Conservation (phyloP, 2,888 invertebrate genomes). For the Tachina fera region DNA sequence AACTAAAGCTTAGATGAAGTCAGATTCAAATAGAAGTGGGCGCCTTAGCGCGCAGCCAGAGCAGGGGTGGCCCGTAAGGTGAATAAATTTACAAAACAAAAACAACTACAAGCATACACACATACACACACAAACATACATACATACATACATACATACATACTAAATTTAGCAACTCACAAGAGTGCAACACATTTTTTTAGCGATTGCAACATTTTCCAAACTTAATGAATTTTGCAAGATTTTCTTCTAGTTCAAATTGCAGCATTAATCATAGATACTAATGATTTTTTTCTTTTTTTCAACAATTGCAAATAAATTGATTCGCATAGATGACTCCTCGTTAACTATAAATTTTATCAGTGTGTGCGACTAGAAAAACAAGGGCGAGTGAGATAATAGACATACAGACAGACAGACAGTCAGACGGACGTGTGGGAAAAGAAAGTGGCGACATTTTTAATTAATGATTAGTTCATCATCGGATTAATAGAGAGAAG, state of each 20-base stretch:
- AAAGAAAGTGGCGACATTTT: slow-evolving; percentile 44
- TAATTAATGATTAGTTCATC: slow-evolving; percentile 40
- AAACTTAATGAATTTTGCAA: slow-evolving; percentile 23
- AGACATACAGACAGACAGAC: too few species aligned
- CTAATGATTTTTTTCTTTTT: background rate
- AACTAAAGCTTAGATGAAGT: slow-evolving; percentile 24
- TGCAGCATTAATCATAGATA: slow-evolving; percentile 29
- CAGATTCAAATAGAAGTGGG: slow-evolving; percentile 31
- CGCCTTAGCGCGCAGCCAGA: slow-evolving; percentile 40
- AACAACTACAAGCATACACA: background rate
- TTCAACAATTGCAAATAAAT: background rate
- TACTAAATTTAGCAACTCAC: slow-evolving; percentile 30
- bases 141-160: background rate
- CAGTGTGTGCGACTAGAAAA: slow-evolving; percentile 8
- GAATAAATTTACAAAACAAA: background rate
- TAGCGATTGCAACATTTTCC: slow-evolving; percentile 18
- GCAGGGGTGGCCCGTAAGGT: slow-evolving; percentile 25
- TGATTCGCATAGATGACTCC: background rate
- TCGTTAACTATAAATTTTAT: background rate
- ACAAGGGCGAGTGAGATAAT: background rate
- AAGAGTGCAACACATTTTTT: background rate
- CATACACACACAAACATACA: background rate
- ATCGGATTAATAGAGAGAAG: background rate
- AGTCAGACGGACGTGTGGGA: slow-evolving; percentile 24
- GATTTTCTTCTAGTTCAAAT: slow-evolving; percentile 41